Evolutionary conservation across 1,140 invertebrate species (phyloP).

Genomic region (Saxidomus purpurata): DNA sequence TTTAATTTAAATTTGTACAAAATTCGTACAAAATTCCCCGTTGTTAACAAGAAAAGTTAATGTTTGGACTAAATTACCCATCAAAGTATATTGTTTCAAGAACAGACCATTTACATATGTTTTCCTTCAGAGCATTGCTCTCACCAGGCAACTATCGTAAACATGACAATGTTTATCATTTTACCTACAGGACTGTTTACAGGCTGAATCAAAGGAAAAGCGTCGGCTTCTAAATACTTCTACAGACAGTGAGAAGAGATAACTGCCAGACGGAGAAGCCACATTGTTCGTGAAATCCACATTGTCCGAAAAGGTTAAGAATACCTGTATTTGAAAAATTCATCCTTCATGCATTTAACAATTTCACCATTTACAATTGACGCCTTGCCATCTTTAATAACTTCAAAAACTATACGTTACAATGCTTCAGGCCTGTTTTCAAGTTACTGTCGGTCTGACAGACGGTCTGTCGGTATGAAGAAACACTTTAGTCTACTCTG

Average conservation of each 20-base stretch:
- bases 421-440: no score
- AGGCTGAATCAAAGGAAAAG: conserved; percentile 32
- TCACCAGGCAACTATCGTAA: conserved; percentile 20
- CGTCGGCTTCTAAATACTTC: conserved; percentile 27
- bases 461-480: no score
- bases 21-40: no score
- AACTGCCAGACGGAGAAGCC: neutral
- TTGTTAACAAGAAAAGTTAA: no score
- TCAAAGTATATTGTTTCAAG: neutral
- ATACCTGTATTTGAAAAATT: no score
- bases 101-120: conserved; percentile 36
- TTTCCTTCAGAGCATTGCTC: conserved; percentile 31
- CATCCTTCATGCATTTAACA: no score
- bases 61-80: conserved; percentile 4
- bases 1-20: no score
- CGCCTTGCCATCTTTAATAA: no score
- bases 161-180: conserved; percentile 43
- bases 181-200: conserved; percentile 46
- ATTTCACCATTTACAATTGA: no score
- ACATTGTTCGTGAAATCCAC: neutral
- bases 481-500: no score
- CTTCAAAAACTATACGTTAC: no score
- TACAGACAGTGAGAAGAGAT: conserved; percentile 30
- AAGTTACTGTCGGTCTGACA: no score
- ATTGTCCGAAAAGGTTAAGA: neutral